phyloP scores from a whole-genome alignment of 2,113 vertebrate species.

The Nothobranchius kuhntae region DNA sequence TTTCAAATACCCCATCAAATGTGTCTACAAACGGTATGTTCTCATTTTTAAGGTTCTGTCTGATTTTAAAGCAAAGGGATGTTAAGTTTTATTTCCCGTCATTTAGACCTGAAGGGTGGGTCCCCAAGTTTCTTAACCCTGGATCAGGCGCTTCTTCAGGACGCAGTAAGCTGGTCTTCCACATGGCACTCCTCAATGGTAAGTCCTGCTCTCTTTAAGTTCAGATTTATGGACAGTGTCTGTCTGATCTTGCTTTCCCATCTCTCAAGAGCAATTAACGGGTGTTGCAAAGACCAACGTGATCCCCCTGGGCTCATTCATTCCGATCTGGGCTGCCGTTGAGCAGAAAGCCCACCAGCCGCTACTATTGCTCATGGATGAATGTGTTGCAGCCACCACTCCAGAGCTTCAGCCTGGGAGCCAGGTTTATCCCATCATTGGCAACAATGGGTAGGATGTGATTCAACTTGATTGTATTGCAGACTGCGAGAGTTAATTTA shows the following conservation, averaged over 20 bases:
- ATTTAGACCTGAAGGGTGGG: conserved; percentile 54
- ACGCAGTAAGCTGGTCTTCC: conserved; percentile 66
- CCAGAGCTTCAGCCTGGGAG: conserved; percentile 31
- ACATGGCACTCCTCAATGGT: conserved; percentile 77
- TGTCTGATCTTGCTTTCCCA: no score
- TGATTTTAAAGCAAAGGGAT: no score
- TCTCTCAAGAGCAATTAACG: conserved; percentile 65
- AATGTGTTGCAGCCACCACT: conserved; percentile 73
- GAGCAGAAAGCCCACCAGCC: conserved; percentile 75
- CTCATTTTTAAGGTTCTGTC: no score
- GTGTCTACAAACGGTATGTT: conserved; percentile 59
- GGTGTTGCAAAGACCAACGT: conserved; percentile 48
- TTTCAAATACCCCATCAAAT: conserved; percentile 57
- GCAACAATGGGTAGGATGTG: conserved; percentile 75
- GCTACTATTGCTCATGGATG: conserved; percentile 77
- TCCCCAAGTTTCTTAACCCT: conserved; percentile 43
- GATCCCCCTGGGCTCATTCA: conserved; percentile 76
- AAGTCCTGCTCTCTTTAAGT: conserved; percentile 1
- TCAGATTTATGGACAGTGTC: no score
- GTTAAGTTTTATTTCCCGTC: neutral
- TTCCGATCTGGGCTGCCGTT: conserved; percentile 78
- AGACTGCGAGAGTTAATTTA: no score
- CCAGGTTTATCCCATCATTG: conserved; percentile 70
- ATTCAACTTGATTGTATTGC: no score
- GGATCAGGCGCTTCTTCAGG: conserved; percentile 48